Conservation (phyloP, 2,113 vertebrate species). For the Nanorana parkeri region DNA sequence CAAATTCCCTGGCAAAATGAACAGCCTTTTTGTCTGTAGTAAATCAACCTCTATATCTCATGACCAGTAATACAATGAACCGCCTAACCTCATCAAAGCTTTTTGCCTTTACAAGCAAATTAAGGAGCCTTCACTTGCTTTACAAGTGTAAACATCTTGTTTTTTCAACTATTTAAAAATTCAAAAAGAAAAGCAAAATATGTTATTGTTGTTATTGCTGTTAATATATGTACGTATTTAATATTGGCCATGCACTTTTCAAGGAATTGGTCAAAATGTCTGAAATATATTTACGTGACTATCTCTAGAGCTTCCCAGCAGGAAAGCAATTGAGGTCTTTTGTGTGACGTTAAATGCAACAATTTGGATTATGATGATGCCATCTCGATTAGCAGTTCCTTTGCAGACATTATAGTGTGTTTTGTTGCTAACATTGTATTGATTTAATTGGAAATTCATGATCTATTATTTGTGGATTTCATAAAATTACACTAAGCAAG, state of each 20-base stretch:
- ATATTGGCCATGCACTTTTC: neutral
- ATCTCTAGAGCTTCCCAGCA: neutral
- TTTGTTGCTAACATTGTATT: slow-evolving; percentile 12
- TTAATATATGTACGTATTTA: neutral
- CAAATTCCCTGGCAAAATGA: too few relatives aligned
- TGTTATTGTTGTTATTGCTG: neutral
- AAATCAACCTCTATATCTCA: too few relatives aligned
- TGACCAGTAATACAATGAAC: too few relatives aligned
- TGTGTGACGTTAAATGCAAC: slow-evolving; percentile 13
- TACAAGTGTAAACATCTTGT: too few relatives aligned
- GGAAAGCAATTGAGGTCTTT: slow-evolving; percentile 8
- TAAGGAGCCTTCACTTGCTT: too few relatives aligned
- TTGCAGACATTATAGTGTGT: neutral
- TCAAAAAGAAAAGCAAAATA: too few relatives aligned
- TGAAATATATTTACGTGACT: neutral
- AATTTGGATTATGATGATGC: slow-evolving; percentile 10
- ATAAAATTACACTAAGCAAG: slow-evolving; percentile 24
- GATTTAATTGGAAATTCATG: slow-evolving; percentile 44
- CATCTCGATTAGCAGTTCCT: slow-evolving; percentile 1
- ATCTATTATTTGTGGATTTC: slow-evolving; percentile 41
- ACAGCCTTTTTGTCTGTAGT: too few relatives aligned
- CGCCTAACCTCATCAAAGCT: too few relatives aligned
- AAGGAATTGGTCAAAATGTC: neutral
- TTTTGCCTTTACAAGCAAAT: too few relatives aligned
- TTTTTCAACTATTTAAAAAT: too few relatives aligned